Evolutionary conservation across 2,888 invertebrate genomes (phyloP), one percentile per base, ranked within the genome.

Genomic region (Tetanocera ferruginea): DNA sequence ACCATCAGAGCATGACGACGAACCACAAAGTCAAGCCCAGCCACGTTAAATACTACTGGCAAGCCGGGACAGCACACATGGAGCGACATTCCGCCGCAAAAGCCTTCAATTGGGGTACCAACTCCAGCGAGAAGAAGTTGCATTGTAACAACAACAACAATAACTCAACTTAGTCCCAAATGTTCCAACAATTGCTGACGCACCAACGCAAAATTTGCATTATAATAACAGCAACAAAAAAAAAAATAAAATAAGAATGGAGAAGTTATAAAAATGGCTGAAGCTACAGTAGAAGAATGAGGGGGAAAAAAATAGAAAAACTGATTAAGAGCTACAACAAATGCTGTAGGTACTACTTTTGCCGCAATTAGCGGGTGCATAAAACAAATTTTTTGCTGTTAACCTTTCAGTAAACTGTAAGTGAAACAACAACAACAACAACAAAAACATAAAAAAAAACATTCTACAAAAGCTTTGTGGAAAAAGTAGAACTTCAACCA

Each of bases 341-440:
- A 37, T 37, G 37, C 37, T 43, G 11, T 43, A 43, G 43, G 43
- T 43, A 43, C 11, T 43, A 43, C 14, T 43, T 43, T 43, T 28
- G 64, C 64, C 5, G 64, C 64, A 64, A 64, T 64, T 64, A 64
- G 64, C 64, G 64, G 64, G 64, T 64, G 64, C 64, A 64, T 17
- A 34, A 64, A 64, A 64, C 34, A 14, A 64, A 34, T 19, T 55
- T 23, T n/a, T 1, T 52, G 6, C 34, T 64, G 34, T 64, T 64
- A 34, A 28, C 64, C 25, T 64, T 64, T 64, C 31, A 14, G 43
- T 43, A 43, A 43, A 43, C 43, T 43, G 43, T 43, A 2, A 43
- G 43, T 43, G 14, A 1, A 37, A 57, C 19, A 43, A 67, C 19
- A 43, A 67, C 23, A 43, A 37, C 43, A 67, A 14, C 9, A 67